phyloP scores from a whole-genome alignment of 2,113 vertebrate genomes.

The Blennius ocellaris region DNA sequence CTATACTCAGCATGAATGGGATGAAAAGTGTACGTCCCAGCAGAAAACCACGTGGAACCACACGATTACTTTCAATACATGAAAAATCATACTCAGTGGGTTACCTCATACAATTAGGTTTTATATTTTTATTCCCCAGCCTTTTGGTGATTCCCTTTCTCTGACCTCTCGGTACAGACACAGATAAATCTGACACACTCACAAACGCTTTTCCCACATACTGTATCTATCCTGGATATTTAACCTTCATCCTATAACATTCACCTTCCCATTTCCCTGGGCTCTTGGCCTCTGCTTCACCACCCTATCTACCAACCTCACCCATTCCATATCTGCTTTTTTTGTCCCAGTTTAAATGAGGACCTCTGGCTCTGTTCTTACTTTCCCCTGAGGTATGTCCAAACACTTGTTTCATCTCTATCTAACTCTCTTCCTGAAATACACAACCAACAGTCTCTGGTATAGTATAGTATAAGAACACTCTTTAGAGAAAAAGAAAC shows the following conservation, averaged over 20 bases:
- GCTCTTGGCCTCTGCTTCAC: slow-evolving; percentile 22
- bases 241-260: slow-evolving; percentile 28
- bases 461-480: slow-evolving; percentile 5
- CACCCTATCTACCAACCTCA: slow-evolving; percentile 1
- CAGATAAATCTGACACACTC: no score
- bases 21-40: no score
- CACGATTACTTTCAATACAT: no score
- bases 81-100: no score
- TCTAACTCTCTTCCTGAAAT: slow-evolving; percentile 4
- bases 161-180: neutral
- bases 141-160: no score
- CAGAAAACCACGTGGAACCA: no score
- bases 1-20: no score
- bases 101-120: no score
- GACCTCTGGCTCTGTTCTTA: slow-evolving; percentile 34
- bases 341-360: neutral
- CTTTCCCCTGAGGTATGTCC: slow-evolving; percentile 33
- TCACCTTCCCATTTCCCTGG: slow-evolving; percentile 46
- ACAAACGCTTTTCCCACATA: neutral
- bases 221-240: slow-evolving; percentile 18
- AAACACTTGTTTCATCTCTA: slow-evolving; percentile 37
- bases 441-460: neutral
- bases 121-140: no score
- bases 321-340: slow-evolving; percentile 15
- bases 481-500: neutral